A percentile compares a stretch with the other conserved stretches of the same genome.
phyloP scores from a whole-genome alignment of 2,113 vertebrate species.

The Hippocampus barbouri region DNA sequence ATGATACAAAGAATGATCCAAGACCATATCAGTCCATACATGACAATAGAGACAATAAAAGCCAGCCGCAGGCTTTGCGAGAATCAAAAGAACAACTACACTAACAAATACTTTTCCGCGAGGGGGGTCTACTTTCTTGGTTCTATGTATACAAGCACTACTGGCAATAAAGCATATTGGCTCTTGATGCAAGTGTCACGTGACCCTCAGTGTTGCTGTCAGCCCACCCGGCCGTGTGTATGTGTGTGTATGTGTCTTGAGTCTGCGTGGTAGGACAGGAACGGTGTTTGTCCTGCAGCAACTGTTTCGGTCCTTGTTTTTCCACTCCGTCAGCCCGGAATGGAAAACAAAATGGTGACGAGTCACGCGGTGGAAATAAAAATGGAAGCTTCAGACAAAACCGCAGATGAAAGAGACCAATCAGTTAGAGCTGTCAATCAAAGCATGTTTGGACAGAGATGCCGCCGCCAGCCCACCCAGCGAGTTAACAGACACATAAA shows the following conservation, averaged over 20 bases:
- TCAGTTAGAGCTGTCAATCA: slow-evolving; percentile 27
- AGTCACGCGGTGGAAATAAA: background rate
- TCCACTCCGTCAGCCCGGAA: slow-evolving; percentile 32
- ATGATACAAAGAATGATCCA: too few species aligned
- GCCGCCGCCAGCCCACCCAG: slow-evolving; percentile 37
- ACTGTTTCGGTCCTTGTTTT: slow-evolving; percentile 36
- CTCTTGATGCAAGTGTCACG: slow-evolving; percentile 12
- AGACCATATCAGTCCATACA: too few species aligned
- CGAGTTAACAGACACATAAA: slow-evolving; percentile 18
- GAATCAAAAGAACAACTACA: background rate
- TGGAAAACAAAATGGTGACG: slow-evolving; percentile 21
- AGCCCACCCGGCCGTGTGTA: slow-evolving; percentile 49
- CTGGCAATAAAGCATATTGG: background rate
- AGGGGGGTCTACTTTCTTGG: background rate
- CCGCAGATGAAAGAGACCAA: slow-evolving; percentile 18
- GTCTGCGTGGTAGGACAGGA: slow-evolving; percentile 1
- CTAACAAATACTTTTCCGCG: background rate
- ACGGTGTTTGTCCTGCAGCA: slow-evolving; percentile 14
- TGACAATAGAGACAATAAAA: too few species aligned
- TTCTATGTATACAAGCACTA: background rate
- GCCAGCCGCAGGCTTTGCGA: too few species aligned
- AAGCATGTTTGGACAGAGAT: slow-evolving; percentile 16
- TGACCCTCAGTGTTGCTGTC: slow-evolving; percentile 26
- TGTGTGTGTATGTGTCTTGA: background rate
- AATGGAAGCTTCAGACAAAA: background rate